These are phyloP conservation scores for Bombus pyrosoma DNA, from an alignment of 1,140 invertebrate species.

Conservation along the genomic window DNA sequence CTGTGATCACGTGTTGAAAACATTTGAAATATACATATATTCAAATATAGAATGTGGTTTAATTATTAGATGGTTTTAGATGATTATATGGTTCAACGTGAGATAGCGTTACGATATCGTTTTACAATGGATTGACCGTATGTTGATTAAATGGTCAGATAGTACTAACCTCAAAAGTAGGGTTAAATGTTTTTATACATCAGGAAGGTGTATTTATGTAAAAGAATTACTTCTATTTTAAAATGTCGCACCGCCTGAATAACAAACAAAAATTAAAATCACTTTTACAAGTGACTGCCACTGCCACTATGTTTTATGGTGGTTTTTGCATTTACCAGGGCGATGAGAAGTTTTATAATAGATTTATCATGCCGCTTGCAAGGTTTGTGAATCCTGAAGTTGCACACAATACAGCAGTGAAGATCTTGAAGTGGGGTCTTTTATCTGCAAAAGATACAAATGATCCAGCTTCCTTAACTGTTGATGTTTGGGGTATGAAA, in stretches of 20 bases:
- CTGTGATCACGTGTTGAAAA: neutral
- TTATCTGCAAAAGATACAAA: slow-evolving; percentile 84
- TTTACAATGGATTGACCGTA: neutral
- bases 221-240: neutral
- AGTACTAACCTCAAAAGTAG: slow-evolving; percentile 17
- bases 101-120: neutral
- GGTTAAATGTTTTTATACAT: neutral
- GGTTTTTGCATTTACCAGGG: slow-evolving; percentile 86
- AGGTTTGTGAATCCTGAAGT: slow-evolving; percentile 89
- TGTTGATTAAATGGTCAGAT: neutral
- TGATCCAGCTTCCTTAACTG: slow-evolving; percentile 86
- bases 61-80: neutral
- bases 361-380: slow-evolving; percentile 87
- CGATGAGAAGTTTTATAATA: slow-evolving; percentile 90
- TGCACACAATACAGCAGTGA: slow-evolving; percentile 90
- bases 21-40: neutral
- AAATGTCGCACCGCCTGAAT: slow-evolving; percentile 67
- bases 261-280: slow-evolving; percentile 74
- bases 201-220: neutral
- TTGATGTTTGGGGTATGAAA: slow-evolving; percentile 87
- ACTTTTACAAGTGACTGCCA: slow-evolving; percentile 70
- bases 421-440: slow-evolving; percentile 89
- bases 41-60: neutral
- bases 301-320: slow-evolving; percentile 84
- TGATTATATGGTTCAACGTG: neutral